Base-by-base conservation (phyloP, 2,797 vertebrate species). In the Onychomys torridus region DNA sequence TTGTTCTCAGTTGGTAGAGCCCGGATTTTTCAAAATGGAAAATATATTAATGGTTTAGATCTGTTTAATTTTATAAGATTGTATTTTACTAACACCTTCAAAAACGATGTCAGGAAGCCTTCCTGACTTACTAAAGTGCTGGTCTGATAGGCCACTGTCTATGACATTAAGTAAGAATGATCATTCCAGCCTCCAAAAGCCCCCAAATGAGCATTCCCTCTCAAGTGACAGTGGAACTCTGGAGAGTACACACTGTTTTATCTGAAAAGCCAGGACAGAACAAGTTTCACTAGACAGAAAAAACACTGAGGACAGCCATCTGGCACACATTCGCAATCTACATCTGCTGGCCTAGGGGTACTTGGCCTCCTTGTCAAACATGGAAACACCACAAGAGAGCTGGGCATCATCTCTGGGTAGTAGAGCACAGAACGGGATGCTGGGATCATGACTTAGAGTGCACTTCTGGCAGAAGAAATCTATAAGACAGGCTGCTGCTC, bases 121-220 rank as follows among this genome's bases (percentile, higher is more conserved):
- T 71, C 37, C 55, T 43, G 57, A 69, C n/a, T 93, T 81, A 89
- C n/a, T 21, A 59, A 32, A 59, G 91, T 59, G 82, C 55, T 71
- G 25, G 14, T 46, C 87, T 93, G 40, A 91, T 57, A 37, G 67
- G 57, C 55, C 76, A 75, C 63, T 94, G 55, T 73, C 95, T 89
- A 92, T 76, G 27, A 55, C n/a, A 75, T 27, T 40, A 78, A 13
- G 73, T 32, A 82, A 69, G 32, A 82, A 86, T 89, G 77, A 83
- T 75, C 89, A 89, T 37, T 79, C 91, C 76, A 92, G 67, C 90
- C 83, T 82, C 85, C 78, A 57, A 96, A 92, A 91, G 59, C 40
- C 78, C 76, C 67, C 17, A 82, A 86, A 34, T 49, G 8, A 92
- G 43, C 25, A 59, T 73, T 81, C n/a, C 73, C 65, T 88, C 61